Evolutionary conservation across 2,113 vertebrate genomes (phyloP).

Genomic region (Antechinus flavipes): DNA sequence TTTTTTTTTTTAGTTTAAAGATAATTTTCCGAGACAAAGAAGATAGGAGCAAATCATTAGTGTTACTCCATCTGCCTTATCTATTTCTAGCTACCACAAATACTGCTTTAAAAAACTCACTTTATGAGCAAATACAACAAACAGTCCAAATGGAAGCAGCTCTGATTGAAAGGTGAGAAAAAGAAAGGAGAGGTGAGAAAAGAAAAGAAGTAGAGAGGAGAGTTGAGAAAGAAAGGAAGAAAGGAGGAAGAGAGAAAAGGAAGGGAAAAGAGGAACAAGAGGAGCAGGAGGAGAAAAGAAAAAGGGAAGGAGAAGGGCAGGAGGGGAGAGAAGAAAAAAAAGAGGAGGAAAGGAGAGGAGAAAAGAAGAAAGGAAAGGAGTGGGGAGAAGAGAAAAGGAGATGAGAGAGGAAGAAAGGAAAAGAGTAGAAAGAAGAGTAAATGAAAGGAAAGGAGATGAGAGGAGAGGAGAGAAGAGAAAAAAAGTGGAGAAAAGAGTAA

Average conservation of each 20-base stretch:
- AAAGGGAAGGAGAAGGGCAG: background rate
- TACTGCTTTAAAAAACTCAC: background rate
- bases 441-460: too few relatives aligned
- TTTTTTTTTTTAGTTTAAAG: background rate
- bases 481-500: too few relatives aligned
- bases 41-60: background rate
- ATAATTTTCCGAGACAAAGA: background rate
- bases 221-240: background rate
- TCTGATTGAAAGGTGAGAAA: background rate
- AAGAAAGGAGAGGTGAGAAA: background rate
- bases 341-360: background rate
- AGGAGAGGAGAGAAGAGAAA: background rate
- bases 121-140: background rate
- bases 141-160: background rate
- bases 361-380: background rate
- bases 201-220: background rate
- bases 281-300: background rate
- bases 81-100: too few relatives aligned
- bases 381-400: background rate
- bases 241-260: background rate
- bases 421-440: background rate
- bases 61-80: background rate
- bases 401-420: background rate
- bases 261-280: background rate
- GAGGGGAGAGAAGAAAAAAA: background rate